Conservation (phyloP, 2,888 invertebrate species). For the Drosophila meridiana region DNA sequence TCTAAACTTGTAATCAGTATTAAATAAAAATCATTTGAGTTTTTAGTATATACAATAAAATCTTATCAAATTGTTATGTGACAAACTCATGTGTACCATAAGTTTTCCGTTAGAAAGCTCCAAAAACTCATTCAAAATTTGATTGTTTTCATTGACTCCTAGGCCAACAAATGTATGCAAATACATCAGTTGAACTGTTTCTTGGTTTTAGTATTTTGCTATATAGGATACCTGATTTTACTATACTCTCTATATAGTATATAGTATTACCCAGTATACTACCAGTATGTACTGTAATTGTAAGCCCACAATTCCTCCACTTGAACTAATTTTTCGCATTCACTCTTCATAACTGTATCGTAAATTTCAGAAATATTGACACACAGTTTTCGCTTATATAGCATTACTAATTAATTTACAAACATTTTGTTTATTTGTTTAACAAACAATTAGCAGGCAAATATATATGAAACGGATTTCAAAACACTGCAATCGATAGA, state of each 20-base stretch:
- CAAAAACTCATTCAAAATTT: too few relatives aligned
- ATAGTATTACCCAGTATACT: neutral
- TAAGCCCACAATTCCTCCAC: neutral
- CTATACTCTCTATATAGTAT: neutral
- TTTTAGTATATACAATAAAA: too few relatives aligned
- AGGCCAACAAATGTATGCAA: too few relatives aligned
- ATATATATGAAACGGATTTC: neutral
- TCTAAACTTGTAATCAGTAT: neutral
- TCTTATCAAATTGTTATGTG: too few relatives aligned
- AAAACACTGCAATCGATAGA: neutral
- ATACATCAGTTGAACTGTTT: too few relatives aligned
- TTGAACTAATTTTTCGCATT: neutral
- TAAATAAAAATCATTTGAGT: neutral
- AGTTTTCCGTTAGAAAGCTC: too few relatives aligned
- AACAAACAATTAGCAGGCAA: slow-evolving; percentile 46
- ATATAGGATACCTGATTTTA: too few relatives aligned
- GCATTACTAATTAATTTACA: slow-evolving; percentile 27
- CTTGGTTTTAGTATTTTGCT: too few relatives aligned
- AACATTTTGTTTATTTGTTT: slow-evolving; percentile 13
- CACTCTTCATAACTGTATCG: neutral
- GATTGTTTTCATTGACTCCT: too few relatives aligned
- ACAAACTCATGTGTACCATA: too few relatives aligned
- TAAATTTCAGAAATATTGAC: neutral
- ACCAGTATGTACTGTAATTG: too few relatives aligned
- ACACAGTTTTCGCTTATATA: neutral